These are phyloP conservation scores for Drosophila orosa DNA, from an alignment of 1,140 invertebrate genomes.

Conservation along the genomic window DNA sequence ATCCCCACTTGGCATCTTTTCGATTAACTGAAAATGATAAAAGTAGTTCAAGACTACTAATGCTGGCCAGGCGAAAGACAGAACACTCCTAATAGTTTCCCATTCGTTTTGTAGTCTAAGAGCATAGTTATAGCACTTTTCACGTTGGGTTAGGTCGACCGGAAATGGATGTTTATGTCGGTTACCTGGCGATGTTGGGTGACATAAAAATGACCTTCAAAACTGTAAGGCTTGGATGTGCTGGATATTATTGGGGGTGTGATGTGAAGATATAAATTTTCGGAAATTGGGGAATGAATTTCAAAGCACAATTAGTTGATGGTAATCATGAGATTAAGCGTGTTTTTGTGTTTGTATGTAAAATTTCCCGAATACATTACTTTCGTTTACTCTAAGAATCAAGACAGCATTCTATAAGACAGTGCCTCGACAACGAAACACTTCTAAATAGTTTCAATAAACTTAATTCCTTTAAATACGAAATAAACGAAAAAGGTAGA, in stretches of 20 bases:
- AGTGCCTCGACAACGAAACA: too few relatives aligned
- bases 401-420: background rate
- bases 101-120: slow-evolving; percentile 11
- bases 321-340: too few relatives aligned
- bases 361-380: background rate
- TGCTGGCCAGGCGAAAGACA: background rate
- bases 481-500: too few relatives aligned
- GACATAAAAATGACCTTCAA: slow-evolving; percentile 58
- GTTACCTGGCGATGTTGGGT: slow-evolving; percentile 38
- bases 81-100: slow-evolving; percentile 2
- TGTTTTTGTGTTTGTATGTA: background rate
- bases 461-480: too few relatives aligned
- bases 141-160: slow-evolving; percentile 69
- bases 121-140: slow-evolving; percentile 42
- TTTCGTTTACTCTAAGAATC: background rate
- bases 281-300: background rate
- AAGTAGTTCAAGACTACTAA: background rate
- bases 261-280: background rate
- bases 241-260: background rate
- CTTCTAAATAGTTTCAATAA: too few relatives aligned
- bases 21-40: background rate
- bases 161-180: slow-evolving; percentile 19
- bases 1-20: background rate
- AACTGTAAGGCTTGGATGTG: background rate
- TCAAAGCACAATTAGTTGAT: background rate